phyloP scores from a whole-genome alignment of 2,888 invertebrate species.

The Drosophila acutilabella region DNA sequence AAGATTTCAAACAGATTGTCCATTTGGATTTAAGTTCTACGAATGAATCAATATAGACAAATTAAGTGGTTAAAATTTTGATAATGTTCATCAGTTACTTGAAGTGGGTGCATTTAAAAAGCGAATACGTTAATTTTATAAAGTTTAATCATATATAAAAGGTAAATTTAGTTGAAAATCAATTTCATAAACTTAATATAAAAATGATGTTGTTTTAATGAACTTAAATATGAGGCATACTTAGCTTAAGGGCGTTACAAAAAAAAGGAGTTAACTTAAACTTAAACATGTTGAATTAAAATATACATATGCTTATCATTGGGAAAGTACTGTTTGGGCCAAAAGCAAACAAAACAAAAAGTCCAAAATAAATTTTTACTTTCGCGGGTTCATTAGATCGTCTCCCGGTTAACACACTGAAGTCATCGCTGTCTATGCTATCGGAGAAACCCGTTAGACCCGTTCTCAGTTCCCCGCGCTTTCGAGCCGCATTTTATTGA shows the following conservation, averaged over 20 bases:
- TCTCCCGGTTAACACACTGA: not conserved
- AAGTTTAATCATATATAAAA: no score
- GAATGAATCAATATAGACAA: no score
- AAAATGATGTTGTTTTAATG: no score
- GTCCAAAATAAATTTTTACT: slow-evolving; percentile 35
- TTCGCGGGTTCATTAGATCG: slow-evolving; percentile 44
- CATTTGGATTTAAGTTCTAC: no score
- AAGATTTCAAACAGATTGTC: no score
- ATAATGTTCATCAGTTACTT: no score
- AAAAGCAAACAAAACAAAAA: slow-evolving; percentile 11
- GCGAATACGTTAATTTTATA: no score
- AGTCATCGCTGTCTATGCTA: slow-evolving; percentile 17
- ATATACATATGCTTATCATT: slow-evolving; percentile 20
- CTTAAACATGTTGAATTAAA: not conserved
- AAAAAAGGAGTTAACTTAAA: not conserved
- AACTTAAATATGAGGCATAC: no score
- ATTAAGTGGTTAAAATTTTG: no score
- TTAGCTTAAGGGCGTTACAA: not conserved
- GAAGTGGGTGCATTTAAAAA: no score
- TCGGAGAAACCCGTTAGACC: slow-evolving; percentile 49
- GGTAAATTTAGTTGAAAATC: no score
- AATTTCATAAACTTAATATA: no score
- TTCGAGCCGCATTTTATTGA: slow-evolving; percentile 56
- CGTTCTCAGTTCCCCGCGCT: slow-evolving; percentile 30
- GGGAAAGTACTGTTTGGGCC: slow-evolving; percentile 14